A percentile compares a stretch with the other conserved stretches of the same genome.
Conservation (phyloP, 2,888 invertebrate genomes). For the Rhodophaea formosa region DNA sequence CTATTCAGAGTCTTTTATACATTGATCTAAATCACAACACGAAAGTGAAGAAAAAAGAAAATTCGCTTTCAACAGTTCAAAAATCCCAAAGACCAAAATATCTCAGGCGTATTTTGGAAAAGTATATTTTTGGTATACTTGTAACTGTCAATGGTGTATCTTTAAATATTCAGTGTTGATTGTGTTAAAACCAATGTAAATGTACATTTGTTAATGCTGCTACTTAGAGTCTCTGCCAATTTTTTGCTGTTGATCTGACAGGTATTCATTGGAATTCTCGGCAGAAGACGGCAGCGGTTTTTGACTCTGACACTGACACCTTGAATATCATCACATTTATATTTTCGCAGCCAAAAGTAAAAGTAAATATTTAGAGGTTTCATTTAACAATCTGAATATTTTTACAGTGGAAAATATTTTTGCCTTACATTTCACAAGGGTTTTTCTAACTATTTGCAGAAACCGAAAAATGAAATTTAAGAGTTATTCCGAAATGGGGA, state of each 20-base stretch:
- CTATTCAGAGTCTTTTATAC: background rate
- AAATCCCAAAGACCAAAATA: conserved; percentile 7
- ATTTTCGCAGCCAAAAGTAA: background rate
- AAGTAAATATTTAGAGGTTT: background rate
- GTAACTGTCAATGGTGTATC: conserved; percentile 14
- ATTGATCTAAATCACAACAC: background rate
- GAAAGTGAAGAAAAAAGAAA: background rate
- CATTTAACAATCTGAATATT: background rate
- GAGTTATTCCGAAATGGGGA: background rate
- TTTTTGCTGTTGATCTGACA: background rate
- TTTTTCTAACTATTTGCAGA: background rate
- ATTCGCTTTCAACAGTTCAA: background rate
- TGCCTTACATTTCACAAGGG: background rate
- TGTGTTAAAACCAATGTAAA: conserved; percentile 13
- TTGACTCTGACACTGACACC: background rate
- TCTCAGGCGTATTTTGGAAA: conserved; percentile 7
- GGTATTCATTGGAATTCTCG: background rate
- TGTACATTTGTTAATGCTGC: background rate
- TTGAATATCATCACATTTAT: background rate
- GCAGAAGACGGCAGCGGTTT: background rate
- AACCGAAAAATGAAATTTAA: background rate
- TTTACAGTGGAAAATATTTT: background rate
- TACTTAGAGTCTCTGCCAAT: conserved; percentile 9
- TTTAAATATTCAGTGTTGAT: conserved; percentile 15
- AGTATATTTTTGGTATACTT: conserved; percentile 19